phyloP scores from a whole-genome alignment of 2,888 invertebrate genomes.

The Acleris emargana region DNA sequence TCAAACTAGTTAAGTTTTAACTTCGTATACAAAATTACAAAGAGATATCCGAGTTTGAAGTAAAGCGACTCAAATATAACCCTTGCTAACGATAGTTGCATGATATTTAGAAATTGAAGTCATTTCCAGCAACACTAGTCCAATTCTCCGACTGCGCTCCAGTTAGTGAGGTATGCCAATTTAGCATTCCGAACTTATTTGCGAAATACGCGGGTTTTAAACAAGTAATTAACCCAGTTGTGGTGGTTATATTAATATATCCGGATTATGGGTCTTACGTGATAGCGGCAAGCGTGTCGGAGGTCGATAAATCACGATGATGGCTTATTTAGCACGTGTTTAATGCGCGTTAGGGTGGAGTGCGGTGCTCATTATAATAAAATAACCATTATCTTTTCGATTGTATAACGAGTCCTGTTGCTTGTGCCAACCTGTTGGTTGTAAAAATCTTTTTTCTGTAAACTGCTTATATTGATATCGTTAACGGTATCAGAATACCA shows the following conservation, averaged over 20 bases:
- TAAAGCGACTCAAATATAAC: too few relatives aligned
- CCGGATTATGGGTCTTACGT: neutral
- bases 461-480: too few relatives aligned
- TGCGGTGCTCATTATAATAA: neutral
- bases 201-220: constrained; percentile 10
- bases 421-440: too few relatives aligned
- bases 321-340: constrained; percentile 15
- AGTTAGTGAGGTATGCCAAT: constrained; percentile 24
- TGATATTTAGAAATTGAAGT: neutral
- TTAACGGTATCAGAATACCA: too few relatives aligned
- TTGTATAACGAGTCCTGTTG: too few relatives aligned
- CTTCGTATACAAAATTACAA: too few relatives aligned
- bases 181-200: constrained; percentile 26
- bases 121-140: constrained; percentile 9
- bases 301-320: constrained; percentile 1
- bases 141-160: neutral
- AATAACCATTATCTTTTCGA: neutral
- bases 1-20: too few relatives aligned
- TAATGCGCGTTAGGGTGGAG: neutral
- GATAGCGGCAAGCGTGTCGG: neutral
- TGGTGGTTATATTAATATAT: neutral
- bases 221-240: constrained; percentile 13
- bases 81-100: too few relatives aligned
- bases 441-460: too few relatives aligned
- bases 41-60: too few relatives aligned